A percentile compares a stretch with the other conserved stretches of the same genome.
Evolutionary conservation across 2,888 invertebrate species (phyloP).

Genomic region (Agrotis segetum): DNA sequence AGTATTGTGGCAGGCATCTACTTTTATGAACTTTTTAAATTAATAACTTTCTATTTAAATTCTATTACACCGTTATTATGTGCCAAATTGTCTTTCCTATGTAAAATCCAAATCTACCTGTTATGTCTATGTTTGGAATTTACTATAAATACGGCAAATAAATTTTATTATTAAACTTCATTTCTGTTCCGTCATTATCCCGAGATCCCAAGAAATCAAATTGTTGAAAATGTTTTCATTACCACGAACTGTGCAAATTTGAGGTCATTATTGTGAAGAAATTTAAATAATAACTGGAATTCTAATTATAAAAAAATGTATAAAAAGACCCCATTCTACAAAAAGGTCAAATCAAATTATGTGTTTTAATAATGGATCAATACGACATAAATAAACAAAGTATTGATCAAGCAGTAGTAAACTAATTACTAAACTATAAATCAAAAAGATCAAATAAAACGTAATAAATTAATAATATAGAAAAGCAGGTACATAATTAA

Average conservation of each 20-base stretch:
- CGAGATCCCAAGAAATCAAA: neutral
- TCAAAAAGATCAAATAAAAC: neutral
- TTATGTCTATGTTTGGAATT: neutral
- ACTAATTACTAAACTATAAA: neutral
- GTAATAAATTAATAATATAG: neutral
- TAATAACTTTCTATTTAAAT: neutral
- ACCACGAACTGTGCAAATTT: neutral
- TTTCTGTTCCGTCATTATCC: neutral
- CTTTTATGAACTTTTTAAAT: neutral
- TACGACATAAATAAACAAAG: neutral
- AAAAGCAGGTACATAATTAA: constrained; percentile 25
- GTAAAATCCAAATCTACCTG: neutral
- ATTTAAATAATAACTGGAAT: neutral
- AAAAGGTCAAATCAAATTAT: neutral
- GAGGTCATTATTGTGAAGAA: neutral
- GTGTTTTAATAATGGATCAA: neutral
- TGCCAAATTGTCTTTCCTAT: neutral
- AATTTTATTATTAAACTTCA: constrained; percentile 2
- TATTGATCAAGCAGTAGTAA: neutral
- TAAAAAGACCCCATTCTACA: neutral
- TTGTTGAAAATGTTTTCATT: constrained; percentile 12
- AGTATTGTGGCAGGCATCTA: neutral
- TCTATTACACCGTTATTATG: neutral
- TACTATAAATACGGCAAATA: neutral
- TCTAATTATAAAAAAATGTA: neutral